Conservation (phyloP, 2,888 invertebrate species). For the Sinhomidia bicolor region DNA sequence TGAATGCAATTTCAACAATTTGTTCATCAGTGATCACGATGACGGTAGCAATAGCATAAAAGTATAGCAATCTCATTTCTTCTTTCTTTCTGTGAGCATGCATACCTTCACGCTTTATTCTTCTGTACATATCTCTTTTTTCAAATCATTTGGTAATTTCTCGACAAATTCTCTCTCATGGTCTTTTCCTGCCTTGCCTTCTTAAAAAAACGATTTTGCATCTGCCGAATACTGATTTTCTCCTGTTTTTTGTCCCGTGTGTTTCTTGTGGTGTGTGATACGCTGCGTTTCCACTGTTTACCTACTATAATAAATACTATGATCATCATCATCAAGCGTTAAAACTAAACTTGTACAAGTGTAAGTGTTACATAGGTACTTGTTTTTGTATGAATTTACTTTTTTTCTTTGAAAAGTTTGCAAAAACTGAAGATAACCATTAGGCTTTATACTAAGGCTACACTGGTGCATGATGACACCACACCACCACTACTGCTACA, state of each 20-base stretch:
- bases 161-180: conserved; percentile 11
- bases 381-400: not conserved
- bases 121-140: not conserved
- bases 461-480: conserved; percentile 38
- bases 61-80: not conserved
- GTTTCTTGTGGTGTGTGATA: not conserved
- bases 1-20: too few species aligned
- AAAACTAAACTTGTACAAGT: not conserved
- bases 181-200: not conserved
- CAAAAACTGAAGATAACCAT: conserved; percentile 39
- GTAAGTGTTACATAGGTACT: not conserved
- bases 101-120: conserved; percentile 29
- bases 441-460: conserved; percentile 34
- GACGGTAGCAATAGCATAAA: not conserved
- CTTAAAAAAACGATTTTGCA: not conserved
- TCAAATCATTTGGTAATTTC: conserved; percentile 36
- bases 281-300: conserved; percentile 15
- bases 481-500: too few species aligned
- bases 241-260: conserved; percentile 1
- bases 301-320: too few species aligned
- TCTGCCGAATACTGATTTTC: not conserved
- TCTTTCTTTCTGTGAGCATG: not conserved
- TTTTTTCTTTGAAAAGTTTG: conserved; percentile 5
- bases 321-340: not conserved
- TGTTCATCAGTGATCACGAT: too few species aligned